These are phyloP conservation scores for Campoplex capitator DNA, from an alignment of 2,888 invertebrate genomes.

Conservation along the genomic window DNA sequence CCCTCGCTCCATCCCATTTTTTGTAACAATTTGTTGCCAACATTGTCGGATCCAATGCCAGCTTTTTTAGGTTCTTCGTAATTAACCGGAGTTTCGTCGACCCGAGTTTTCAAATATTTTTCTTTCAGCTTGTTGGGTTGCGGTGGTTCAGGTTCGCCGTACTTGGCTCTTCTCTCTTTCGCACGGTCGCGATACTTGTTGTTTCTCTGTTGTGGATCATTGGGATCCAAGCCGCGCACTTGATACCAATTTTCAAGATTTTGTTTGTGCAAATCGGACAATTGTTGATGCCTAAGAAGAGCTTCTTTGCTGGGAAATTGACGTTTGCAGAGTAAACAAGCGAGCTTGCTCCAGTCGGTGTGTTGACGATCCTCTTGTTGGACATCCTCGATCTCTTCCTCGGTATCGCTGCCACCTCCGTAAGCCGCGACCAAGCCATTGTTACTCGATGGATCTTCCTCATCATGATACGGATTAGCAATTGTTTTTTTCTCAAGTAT, in stretches of 20 bases:
- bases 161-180: constrained; percentile 97
- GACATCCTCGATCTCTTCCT: constrained; percentile 90
- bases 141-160: constrained; percentile 94
- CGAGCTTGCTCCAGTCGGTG: constrained; percentile 94
- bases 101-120: constrained; percentile 88
- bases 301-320: constrained; percentile 96
- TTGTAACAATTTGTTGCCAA: constrained; percentile 97
- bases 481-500: constrained; percentile 92
- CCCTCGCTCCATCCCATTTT: constrained; percentile 99
- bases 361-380: constrained; percentile 85
- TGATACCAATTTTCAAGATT: constrained; percentile 88
- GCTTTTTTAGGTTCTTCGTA: constrained; percentile 87
- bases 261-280: constrained; percentile 97
- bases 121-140: constrained; percentile 91
- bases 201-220: constrained; percentile 84
- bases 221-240: constrained; percentile 84
- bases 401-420: constrained; percentile 90
- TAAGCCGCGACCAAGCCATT: constrained; percentile 91
- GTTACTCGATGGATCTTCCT: constrained; percentile 80
- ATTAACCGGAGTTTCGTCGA: constrained; percentile 83
- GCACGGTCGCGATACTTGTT: constrained; percentile 95
- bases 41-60: constrained; percentile 94
- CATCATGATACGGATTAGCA: constrained; percentile 79
- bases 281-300: constrained; percentile 94
- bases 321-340: constrained; percentile 97